Base-by-base conservation (phyloP, 2,113 vertebrate species). In the Orthochromis indermauri region DNA sequence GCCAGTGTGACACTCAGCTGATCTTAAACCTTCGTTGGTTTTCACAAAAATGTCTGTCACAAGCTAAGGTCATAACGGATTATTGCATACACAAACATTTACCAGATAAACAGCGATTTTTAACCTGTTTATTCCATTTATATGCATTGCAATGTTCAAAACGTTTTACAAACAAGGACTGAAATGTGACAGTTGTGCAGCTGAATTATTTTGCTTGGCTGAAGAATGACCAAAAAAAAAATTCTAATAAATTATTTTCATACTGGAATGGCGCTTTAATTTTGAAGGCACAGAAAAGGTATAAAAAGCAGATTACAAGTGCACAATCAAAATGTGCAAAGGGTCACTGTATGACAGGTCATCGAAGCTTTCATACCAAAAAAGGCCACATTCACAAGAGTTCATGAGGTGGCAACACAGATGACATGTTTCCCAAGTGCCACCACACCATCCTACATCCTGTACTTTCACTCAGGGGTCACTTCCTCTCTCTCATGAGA, bases 401-500 rank as follows among this genome's bases (percentile, higher is more conserved):
- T 63, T 89, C 88, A 57, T 5, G 83, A 92, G 89, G 90, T 90
- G 91, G 85, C 57, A 35, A 76, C 8, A 35, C 47, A 71, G 87
- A 88, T 57, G 86, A 91, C 63, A 84, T 82, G 90, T 83, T 91
- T 91, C 79, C 87, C 55, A 59, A 91, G 90, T 93, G 89, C 73
- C 87, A 91, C 88, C 81, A 59, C 92, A 90, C 81, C 79, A 40
- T 83, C 76, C 86, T 24, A 81, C 59, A 86, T 83, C 68, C 85
- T 53, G 49, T 73, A 54, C 84, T 90, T 86, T 47, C 45, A 63
- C 85, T 73, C 90, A 6, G 8, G 73, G 90, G 86, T 90, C 90
- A 83, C 59, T 93, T 94, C 88, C 92, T 93, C 82, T 92, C 93
- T 93, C 93, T 90, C 93, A 90, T 76, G 90, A 91, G 86, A 88